A percentile compares a stretch with the other conserved stretches of the same genome.
These are phyloP conservation scores for Nothocercus julius DNA, from an alignment of 2,113 vertebrate species.

Conservation along the genomic window DNA sequence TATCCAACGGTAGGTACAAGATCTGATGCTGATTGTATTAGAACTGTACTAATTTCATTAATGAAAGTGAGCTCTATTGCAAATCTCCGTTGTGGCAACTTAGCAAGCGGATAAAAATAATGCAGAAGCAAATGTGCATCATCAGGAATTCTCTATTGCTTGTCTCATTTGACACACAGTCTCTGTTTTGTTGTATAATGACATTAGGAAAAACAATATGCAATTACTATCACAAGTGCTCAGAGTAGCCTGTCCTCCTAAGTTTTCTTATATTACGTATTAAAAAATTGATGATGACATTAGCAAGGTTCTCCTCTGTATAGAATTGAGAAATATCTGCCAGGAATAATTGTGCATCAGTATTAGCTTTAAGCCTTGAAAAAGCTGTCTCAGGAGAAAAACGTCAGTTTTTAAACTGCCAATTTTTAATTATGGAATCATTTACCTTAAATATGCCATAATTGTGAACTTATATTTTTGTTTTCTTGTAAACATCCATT, in stretches of 20 bases:
- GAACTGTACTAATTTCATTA: not conserved
- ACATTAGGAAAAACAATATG: not conserved
- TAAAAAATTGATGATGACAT: not conserved
- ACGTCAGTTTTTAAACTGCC: not conserved
- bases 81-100: not conserved
- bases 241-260: not conserved
- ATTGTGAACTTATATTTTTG: not conserved
- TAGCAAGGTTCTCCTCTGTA: constrained; percentile 10
- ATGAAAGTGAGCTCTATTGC: not conserved
- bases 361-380: not conserved
- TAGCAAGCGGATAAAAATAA: not conserved
- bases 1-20: not conserved
- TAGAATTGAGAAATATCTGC: not conserved
- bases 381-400: not conserved
- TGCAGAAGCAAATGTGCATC: not conserved
- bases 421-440: not conserved
- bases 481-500: not conserved
- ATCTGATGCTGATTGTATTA: not conserved
- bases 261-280: not conserved
- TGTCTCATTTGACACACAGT: not conserved
- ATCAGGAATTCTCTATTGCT: not conserved
- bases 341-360: not conserved
- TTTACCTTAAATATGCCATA: not conserved
- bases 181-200: constrained; percentile 19
- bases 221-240: not conserved